Conservation (phyloP, 2,888 invertebrate species). For the Biston stratarius region DNA sequence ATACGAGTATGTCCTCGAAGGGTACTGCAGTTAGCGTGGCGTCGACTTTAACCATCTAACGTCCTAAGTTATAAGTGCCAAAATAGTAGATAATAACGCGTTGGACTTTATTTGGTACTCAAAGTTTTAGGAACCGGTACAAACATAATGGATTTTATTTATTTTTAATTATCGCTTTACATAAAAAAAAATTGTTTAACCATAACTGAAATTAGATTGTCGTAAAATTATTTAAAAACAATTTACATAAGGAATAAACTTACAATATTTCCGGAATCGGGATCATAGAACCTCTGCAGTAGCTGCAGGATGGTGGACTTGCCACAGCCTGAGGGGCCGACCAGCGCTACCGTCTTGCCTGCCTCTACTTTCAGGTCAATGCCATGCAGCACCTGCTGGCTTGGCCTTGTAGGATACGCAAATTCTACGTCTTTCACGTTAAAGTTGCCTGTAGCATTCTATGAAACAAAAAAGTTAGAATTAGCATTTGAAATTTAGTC, state of each 20-base stretch:
- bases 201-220: background rate
- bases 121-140: background rate
- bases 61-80: too few species aligned
- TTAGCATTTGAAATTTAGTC: background rate
- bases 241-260: slow-evolving; percentile 39
- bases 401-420: slow-evolving; percentile 92
- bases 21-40: too few species aligned
- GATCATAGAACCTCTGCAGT: slow-evolving; percentile 93
- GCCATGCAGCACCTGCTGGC: slow-evolving; percentile 89
- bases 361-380: slow-evolving; percentile 88
- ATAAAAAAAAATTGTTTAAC: too few species aligned
- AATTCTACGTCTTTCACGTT: slow-evolving; percentile 90
- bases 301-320: slow-evolving; percentile 93
- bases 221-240: background rate
- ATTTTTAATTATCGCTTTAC: too few species aligned
- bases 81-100: too few species aligned
- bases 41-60: too few species aligned
- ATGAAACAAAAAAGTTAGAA: slow-evolving; percentile 11
- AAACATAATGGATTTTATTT: too few species aligned
- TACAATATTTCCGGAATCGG: slow-evolving; percentile 86
- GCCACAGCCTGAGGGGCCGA: slow-evolving; percentile 92
- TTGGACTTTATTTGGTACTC: too few species aligned
- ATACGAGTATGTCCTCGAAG: too few species aligned
- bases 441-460: slow-evolving; percentile 89
- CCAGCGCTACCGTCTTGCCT: slow-evolving; percentile 91